Conservation (phyloP, 35 echinoderm and acorn worm species). For the Patiria miniata region DNA sequence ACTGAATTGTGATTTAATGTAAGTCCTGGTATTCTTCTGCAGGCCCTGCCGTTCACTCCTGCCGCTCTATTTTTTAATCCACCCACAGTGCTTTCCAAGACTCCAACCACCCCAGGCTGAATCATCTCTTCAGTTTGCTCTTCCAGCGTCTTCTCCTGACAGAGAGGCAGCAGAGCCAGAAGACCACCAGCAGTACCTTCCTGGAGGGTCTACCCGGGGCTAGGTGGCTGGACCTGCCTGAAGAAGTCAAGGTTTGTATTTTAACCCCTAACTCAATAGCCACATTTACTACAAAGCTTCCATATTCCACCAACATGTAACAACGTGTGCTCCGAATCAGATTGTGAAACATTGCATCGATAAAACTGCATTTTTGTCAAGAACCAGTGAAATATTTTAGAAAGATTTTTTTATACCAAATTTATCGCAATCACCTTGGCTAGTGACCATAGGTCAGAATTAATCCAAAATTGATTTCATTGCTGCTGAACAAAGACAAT, state of each 20-base stretch:
- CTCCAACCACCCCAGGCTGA: constrained; percentile 65
- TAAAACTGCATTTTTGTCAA: too few relatives aligned
- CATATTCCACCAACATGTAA: too few relatives aligned
- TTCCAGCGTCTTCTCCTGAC: constrained; percentile 65
- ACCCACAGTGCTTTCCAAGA: constrained; percentile 74
- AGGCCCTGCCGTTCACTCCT: too few relatives aligned
- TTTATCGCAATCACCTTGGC: too few relatives aligned
- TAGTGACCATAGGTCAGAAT: not conserved
- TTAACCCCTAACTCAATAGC: too few relatives aligned
- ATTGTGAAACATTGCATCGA: not conserved
- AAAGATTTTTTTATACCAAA: too few relatives aligned
- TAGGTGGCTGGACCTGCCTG: constrained; percentile 83
- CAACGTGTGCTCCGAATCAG: too few relatives aligned
- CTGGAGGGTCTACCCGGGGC: constrained; percentile 81
- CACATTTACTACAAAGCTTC: too few relatives aligned
- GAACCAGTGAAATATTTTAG: too few relatives aligned
- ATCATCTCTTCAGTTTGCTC: constrained; percentile 83
- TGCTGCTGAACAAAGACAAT: not conserved
- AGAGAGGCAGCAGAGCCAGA: constrained; percentile 34
- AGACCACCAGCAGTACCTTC: constrained; percentile 62
- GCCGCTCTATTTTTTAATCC: constrained; percentile 1
- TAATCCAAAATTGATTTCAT: not conserved
- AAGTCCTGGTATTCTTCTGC: too few relatives aligned
- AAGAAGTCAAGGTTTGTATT: constrained; percentile 73
- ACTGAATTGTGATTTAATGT: too few relatives aligned